phyloP scores from a whole-genome alignment of 2,113 vertebrate species.

The Cinclus cinclus region DNA sequence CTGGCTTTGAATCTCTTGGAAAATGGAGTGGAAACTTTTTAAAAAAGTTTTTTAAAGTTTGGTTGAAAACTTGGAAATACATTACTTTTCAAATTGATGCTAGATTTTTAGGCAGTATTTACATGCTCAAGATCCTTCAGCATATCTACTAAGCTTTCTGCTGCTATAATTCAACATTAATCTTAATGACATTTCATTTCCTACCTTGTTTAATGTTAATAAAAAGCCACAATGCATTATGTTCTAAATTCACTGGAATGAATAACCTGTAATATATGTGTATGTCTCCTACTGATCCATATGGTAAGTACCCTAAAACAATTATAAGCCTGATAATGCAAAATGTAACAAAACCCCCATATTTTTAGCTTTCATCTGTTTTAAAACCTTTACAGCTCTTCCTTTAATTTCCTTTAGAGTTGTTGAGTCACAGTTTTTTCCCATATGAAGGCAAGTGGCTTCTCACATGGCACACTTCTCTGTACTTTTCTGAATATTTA shows the following conservation, averaged over 20 bases:
- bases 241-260: background rate
- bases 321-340: constrained; percentile 49
- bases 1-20: background rate
- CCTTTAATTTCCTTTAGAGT: constrained; percentile 20
- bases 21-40: background rate
- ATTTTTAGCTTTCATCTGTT: background rate
- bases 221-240: constrained; percentile 7
- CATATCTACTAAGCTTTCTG: background rate
- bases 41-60: background rate
- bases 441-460: background rate
- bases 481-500: background rate
- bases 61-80: background rate
- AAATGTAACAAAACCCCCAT: background rate
- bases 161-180: constrained; percentile 1
- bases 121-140: background rate
- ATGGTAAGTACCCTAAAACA: constrained; percentile 43
- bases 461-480: background rate
- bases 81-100: background rate
- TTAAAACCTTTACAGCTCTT: background rate
- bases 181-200: background rate
- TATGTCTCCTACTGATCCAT: constrained; percentile 4
- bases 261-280: constrained; percentile 14
- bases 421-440: background rate
- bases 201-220: constrained; percentile 14
- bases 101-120: background rate